phyloP scores from a whole-genome alignment of 2,888 invertebrate species.

The Alentia gelatinosa region DNA sequence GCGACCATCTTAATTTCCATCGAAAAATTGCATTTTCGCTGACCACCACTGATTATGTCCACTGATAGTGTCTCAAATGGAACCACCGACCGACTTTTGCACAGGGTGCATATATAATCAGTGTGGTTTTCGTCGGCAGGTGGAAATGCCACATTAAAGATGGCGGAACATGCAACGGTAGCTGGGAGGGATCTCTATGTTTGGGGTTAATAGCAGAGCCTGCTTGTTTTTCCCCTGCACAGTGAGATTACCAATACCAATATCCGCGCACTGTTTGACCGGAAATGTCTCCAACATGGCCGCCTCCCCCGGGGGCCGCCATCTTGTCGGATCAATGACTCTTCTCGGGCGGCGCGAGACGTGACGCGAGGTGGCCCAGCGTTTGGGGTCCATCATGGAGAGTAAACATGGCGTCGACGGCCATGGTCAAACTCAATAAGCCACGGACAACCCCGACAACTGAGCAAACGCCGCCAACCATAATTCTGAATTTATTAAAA shows the following conservation, averaged over 20 bases:
- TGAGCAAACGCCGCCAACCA: neutral
- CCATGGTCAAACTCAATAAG: slow-evolving; percentile 28
- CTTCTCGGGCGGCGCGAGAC: neutral
- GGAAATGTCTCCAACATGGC: slow-evolving; percentile 29
- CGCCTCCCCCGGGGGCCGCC: slow-evolving; percentile 14
- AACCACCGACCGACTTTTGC: too few species aligned
- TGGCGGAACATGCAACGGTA: too few species aligned
- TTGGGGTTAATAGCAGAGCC: neutral
- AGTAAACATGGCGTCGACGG: neutral
- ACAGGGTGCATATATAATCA: too few species aligned
- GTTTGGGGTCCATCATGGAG: neutral
- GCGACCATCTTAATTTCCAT: too few species aligned
- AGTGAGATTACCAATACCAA: slow-evolving; percentile 31
- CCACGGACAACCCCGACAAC: neutral
- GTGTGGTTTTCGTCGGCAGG: too few species aligned
- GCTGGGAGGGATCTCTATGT: neutral
- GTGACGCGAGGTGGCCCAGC: neutral
- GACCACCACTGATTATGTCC: too few species aligned
- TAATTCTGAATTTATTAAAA: neutral
- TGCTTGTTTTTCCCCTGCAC: neutral
- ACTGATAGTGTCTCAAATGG: too few species aligned
- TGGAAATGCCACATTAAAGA: too few species aligned
- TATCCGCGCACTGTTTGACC: slow-evolving; percentile 40
- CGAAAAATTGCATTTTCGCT: too few species aligned
- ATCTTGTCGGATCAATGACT: slow-evolving; percentile 27